Percentiles rank a stretch among this genome's conserved stretches.
Conservation (phyloP, 2,113 vertebrate genomes). For the Lanius collurio region DNA sequence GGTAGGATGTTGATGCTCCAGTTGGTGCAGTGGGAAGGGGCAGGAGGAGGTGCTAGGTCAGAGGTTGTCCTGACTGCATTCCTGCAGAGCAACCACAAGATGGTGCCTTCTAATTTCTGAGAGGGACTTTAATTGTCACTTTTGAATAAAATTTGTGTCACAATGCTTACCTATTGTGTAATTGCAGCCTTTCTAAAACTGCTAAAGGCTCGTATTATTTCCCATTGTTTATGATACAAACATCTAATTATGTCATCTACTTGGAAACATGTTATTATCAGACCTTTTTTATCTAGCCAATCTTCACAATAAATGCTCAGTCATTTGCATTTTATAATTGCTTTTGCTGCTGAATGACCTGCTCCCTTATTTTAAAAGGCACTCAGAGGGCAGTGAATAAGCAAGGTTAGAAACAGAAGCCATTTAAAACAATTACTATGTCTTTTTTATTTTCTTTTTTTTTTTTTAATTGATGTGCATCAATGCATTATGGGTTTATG, state of each 20-base stretch:
- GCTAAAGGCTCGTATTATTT: background rate
- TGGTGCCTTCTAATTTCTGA: constrained; percentile 38
- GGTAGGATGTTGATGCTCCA: background rate
- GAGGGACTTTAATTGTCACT: background rate
- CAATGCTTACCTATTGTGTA: background rate
- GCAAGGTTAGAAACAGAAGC: constrained; percentile 1
- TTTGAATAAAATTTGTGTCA: background rate
- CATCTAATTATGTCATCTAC: constrained; percentile 24
- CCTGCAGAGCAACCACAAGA: constrained; percentile 44
- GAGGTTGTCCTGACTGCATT: background rate
- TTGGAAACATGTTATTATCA: constrained; percentile 50
- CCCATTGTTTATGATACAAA: constrained; percentile 15
- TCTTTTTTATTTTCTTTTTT: background rate
- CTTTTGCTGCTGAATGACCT: constrained; percentile 59
- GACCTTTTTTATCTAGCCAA: constrained; percentile 66
- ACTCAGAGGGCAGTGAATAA: constrained; percentile 29
- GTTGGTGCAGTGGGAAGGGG: background rate
- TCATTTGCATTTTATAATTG: constrained; percentile 80
- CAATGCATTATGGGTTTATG: background rate
- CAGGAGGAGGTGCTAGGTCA: background rate
- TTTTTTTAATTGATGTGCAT: background rate
- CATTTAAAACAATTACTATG: constrained; percentile 16
- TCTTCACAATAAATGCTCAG: constrained; percentile 68
- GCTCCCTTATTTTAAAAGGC: constrained; percentile 30
- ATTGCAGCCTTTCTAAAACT: background rate